Conservation (phyloP, 2,797 vertebrate species). For the Spinibarbus caldwelli region DNA sequence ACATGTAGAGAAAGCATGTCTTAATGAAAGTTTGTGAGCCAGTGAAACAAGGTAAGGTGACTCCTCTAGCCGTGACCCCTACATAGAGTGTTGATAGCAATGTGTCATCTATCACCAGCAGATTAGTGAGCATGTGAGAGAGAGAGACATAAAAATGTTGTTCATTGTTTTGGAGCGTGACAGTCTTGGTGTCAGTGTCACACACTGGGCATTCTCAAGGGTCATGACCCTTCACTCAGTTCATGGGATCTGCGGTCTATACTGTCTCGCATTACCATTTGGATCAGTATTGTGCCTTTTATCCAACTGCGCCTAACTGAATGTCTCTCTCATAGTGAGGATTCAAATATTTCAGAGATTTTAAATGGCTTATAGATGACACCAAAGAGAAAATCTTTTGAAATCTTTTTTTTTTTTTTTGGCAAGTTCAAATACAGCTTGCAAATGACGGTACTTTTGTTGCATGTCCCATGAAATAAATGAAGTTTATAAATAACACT, state of each 20-base stretch:
- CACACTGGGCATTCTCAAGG: slow-evolving; percentile 17
- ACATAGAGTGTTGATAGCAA: slow-evolving; percentile 34
- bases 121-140: slow-evolving; percentile 17
- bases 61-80: slow-evolving; percentile 19
- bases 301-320: neutral
- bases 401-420: no score
- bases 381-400: no score
- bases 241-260: neutral
- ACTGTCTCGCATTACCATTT: neutral
- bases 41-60: slow-evolving; percentile 20
- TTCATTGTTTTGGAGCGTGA: slow-evolving; percentile 34
- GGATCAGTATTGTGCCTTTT: neutral
- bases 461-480: no score
- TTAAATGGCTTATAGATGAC: neutral
- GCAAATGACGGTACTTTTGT: no score
- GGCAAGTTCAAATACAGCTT: no score
- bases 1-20: slow-evolving; percentile 6
- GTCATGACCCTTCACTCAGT: slow-evolving; percentile 2
- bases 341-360: neutral
- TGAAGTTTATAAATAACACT: no score
- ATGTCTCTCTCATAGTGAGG: neutral
- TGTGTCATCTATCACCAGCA: slow-evolving; percentile 27
- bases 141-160: slow-evolving; percentile 24
- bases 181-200: slow-evolving; percentile 26
- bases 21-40: slow-evolving; percentile 31